Percentiles rank a stretch among this genome's conserved stretches.
Conservation (phyloP, 2,888 invertebrate genomes). For the Atethmia centrago region DNA sequence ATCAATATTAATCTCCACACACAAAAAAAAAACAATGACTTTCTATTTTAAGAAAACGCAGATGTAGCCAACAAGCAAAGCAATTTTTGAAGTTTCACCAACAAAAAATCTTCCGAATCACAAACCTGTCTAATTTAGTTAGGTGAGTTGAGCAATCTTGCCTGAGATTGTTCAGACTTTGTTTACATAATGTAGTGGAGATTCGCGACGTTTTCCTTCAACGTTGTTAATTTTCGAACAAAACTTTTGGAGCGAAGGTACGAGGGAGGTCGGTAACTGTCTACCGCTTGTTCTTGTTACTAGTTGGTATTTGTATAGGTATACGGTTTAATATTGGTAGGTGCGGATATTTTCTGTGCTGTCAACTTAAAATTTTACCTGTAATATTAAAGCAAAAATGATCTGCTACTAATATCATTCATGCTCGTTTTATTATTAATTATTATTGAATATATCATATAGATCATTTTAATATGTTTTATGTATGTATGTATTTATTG, state of each 20-base stretch:
- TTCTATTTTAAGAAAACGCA: constrained; percentile 15
- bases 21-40: constrained; percentile 13
- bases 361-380: neutral
- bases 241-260: constrained; percentile 44
- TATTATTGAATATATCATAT: too few species aligned
- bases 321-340: too few species aligned
- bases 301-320: neutral
- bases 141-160: constrained; percentile 57
- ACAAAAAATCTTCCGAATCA: constrained; percentile 40
- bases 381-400: neutral
- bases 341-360: neutral
- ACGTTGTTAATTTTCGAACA: constrained; percentile 57
- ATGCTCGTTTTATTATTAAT: too few species aligned
- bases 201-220: constrained; percentile 53
- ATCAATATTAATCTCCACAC: constrained; percentile 19
- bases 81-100: constrained; percentile 21
- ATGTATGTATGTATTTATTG: too few species aligned
- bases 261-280: neutral
- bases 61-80: constrained; percentile 32
- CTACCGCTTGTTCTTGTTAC: constrained; percentile 1
- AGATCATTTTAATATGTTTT: too few species aligned
- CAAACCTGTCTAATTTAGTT: constrained; percentile 60
- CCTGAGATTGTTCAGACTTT: constrained; percentile 64
- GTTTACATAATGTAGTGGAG: constrained; percentile 62
- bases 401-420: neutral